Evolutionary conservation across 2,888 invertebrate genomes (phyloP).

Genomic region (Melipona bicolor): DNA sequence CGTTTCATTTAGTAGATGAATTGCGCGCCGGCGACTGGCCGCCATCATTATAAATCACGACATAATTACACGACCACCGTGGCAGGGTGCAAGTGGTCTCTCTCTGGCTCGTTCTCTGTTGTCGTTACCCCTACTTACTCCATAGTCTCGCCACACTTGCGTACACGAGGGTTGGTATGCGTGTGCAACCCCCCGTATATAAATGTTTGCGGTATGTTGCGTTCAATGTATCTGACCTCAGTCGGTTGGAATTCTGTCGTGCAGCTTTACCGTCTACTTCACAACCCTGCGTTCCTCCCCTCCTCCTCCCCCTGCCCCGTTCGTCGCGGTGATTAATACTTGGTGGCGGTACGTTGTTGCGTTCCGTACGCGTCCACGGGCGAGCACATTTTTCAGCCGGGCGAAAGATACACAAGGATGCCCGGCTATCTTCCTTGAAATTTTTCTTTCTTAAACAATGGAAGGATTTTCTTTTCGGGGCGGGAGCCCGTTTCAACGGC

Average conservation of each 20-base stretch:
- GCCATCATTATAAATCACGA: slow-evolving; percentile 80
- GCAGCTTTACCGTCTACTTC: slow-evolving; percentile 57
- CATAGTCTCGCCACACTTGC: slow-evolving; percentile 40
- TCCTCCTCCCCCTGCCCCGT: slow-evolving; percentile 22
- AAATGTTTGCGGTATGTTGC: slow-evolving; percentile 55
- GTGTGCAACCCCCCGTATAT: slow-evolving; percentile 35
- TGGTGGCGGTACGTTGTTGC: slow-evolving; percentile 33
- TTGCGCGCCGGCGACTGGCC: slow-evolving; percentile 70
- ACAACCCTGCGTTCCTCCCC: slow-evolving; percentile 36
- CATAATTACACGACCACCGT: slow-evolving; percentile 76
- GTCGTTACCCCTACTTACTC: slow-evolving; percentile 59
- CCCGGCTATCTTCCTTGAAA: background rate
- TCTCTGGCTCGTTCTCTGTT: slow-evolving; percentile 4
- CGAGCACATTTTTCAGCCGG: slow-evolving; percentile 22
- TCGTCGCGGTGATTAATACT: slow-evolving; percentile 56
- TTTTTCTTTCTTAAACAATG: slow-evolving; percentile 2
- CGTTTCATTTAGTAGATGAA: slow-evolving; percentile 77
- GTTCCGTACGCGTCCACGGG: slow-evolving; percentile 17
- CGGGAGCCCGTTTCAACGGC: background rate
- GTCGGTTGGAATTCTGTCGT: slow-evolving; percentile 61
- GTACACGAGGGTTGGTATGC: background rate
- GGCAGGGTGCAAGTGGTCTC: slow-evolving; percentile 64
- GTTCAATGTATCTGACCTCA: slow-evolving; percentile 65
- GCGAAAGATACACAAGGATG: background rate
- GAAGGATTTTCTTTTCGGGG: background rate